phyloP scores from a whole-genome alignment of 2,888 invertebrate species.

The Machimus rusticus region DNA sequence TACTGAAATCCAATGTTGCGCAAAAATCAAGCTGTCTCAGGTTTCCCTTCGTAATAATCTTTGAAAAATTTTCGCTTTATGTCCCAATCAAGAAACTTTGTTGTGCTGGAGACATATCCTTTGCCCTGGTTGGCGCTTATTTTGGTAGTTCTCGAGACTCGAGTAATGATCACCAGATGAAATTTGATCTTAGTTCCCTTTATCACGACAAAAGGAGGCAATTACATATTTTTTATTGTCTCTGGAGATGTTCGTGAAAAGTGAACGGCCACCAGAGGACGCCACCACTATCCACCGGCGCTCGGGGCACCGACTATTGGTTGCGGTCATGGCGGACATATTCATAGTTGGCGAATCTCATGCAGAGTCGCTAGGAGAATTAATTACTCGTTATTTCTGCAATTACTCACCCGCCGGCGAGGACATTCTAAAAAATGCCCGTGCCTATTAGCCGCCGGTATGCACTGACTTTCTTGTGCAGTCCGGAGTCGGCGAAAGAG shows the following conservation, averaged over 20 bases:
- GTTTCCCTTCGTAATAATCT: background rate
- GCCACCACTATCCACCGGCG: background rate
- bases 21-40: background rate
- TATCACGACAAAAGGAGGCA: background rate
- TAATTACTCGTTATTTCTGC: slow-evolving; percentile 2
- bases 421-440: slow-evolving; percentile 8
- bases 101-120: background rate
- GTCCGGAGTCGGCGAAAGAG: background rate
- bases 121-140: background rate
- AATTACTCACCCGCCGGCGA: background rate
- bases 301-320: background rate
- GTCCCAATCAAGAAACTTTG: background rate
- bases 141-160: background rate
- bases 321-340: background rate
- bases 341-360: background rate
- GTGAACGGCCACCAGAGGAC: background rate
- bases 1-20: background rate
- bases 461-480: background rate
- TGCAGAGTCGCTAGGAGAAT: background rate
- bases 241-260: background rate
- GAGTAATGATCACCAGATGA: background rate
- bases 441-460: background rate
- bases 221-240: background rate
- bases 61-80: background rate
- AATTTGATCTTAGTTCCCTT: background rate